Evolutionary conservation across 2,113 vertebrate species (phyloP).

Genomic region (Martes martes): DNA sequence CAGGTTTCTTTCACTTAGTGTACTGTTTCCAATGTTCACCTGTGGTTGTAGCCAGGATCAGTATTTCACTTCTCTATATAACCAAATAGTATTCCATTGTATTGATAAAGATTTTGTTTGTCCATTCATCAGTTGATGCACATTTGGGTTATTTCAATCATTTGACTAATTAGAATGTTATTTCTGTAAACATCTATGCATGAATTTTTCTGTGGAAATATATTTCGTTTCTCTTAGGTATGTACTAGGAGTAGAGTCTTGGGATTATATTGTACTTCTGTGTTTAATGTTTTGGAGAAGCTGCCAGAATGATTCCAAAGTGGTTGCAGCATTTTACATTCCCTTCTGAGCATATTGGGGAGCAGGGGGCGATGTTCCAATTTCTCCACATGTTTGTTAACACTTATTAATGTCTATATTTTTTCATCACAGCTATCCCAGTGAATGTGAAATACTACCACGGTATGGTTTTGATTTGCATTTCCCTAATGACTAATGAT

Average conservation of each 20-base stretch:
- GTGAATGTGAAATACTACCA: background rate
- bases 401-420: background rate
- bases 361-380: background rate
- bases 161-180: background rate
- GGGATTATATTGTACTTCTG: background rate
- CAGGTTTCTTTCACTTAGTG: background rate
- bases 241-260: background rate
- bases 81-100: background rate
- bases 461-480: background rate
- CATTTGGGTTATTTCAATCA: background rate
- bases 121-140: background rate
- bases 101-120: background rate
- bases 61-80: background rate
- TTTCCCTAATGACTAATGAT: background rate
- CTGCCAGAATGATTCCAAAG: background rate
- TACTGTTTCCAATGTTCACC: background rate
- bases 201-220: background rate
- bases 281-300: background rate
- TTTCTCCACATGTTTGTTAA: background rate
- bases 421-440: background rate
- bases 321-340: background rate
- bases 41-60: background rate
- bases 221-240: background rate
- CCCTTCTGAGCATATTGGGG: background rate
- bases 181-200: background rate